Evolutionary conservation across 2,113 vertebrate genomes (phyloP).

Genomic region (Indicator indicator): DNA sequence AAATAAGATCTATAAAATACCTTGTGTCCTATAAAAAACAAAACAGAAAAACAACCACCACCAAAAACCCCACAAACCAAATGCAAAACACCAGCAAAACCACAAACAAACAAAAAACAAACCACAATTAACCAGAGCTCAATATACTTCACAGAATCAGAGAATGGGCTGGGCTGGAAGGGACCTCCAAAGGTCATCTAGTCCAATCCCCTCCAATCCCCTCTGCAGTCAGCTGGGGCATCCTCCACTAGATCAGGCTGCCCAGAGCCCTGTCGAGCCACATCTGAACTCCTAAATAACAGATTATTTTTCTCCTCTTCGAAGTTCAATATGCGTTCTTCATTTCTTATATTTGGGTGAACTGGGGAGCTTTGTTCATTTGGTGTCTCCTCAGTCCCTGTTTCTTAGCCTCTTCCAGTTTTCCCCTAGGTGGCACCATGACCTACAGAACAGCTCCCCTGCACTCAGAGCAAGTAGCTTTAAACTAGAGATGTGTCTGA

Average conservation of each 20-base stretch:
- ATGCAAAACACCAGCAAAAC: too few relatives aligned
- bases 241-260: too few relatives aligned
- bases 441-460: neutral
- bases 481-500: neutral
- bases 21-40: neutral
- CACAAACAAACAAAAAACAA: too few relatives aligned
- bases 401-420: neutral
- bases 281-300: neutral
- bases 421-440: slow-evolving; percentile 64
- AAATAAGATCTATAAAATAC: neutral
- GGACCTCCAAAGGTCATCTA: too few relatives aligned
- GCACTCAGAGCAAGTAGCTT: neutral
- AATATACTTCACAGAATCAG: neutral
- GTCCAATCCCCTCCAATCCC: too few relatives aligned
- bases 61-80: too few relatives aligned
- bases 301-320: neutral
- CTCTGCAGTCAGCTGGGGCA: too few relatives aligned
- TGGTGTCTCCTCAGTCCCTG: too few relatives aligned
- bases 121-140: neutral
- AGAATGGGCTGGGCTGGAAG: too few relatives aligned
- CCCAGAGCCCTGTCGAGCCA: too few relatives aligned
- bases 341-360: neutral
- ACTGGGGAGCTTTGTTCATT: neutral
- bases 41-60: too few relatives aligned
- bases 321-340: neutral